A percentile compares a stretch with the other conserved stretches of the same genome.
Evolutionary conservation across 2,888 invertebrate genomes (phyloP).

Genomic region (Drosophila bunnanda): DNA sequence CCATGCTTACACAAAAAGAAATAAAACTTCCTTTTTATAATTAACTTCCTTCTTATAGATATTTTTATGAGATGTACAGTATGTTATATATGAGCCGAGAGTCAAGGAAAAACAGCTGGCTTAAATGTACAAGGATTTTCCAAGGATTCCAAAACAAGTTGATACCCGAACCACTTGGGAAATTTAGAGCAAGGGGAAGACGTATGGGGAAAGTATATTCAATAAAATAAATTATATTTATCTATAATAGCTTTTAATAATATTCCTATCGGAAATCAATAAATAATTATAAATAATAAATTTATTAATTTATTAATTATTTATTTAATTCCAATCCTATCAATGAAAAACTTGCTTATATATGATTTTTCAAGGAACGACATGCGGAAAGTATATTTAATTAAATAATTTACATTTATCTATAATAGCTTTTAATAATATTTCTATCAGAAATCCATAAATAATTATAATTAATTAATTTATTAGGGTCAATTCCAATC

Average conservation of each 20-base stretch:
- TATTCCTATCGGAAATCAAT: too few species aligned
- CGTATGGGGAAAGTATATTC: background rate
- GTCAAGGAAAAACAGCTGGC: background rate
- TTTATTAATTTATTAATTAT: too few species aligned
- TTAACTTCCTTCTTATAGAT: background rate
- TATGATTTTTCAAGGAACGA: too few species aligned
- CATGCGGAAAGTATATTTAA: background rate
- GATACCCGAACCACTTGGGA: background rate
- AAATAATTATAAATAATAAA: too few species aligned
- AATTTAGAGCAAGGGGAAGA: too few species aligned
- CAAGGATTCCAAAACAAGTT: background rate
- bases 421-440: background rate
- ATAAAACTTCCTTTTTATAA: background rate
- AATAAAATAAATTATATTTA: background rate
- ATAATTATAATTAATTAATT: too few species aligned
- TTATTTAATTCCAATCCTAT: too few species aligned
- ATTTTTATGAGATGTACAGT: background rate
- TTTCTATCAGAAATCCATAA: too few species aligned
- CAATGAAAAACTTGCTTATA: too few species aligned
- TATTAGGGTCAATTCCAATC: too few species aligned
- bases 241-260: background rate
- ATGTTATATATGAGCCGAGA: background rate
- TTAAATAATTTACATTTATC: background rate
- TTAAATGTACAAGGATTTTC: background rate
- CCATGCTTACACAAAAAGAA: constrained; percentile 40